phyloP scores from a whole-genome alignment of 2,888 invertebrate species.

The Drosophila anomalata region DNA sequence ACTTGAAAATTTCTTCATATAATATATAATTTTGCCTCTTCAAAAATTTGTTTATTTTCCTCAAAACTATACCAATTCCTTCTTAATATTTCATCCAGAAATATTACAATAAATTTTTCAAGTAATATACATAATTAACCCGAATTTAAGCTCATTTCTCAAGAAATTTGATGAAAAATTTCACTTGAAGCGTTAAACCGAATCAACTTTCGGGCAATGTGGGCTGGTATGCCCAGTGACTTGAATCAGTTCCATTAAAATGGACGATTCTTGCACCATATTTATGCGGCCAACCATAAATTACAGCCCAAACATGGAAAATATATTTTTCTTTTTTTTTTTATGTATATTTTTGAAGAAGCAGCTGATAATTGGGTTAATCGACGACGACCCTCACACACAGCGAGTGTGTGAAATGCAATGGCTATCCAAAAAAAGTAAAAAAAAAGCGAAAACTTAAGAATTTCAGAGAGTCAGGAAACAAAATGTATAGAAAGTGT shows the following conservation, averaged over 20 bases:
- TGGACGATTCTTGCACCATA: not conserved
- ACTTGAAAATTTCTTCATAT: too few species aligned
- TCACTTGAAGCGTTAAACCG: too few species aligned
- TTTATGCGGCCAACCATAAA: slow-evolving; percentile 2
- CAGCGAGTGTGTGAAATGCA: not conserved
- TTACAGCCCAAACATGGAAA: not conserved
- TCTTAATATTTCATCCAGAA: too few species aligned
- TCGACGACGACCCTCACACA: slow-evolving; percentile 25
- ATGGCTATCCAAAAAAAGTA: not conserved
- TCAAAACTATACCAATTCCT: too few species aligned
- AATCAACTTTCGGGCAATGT: not conserved
- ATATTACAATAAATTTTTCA: too few species aligned
- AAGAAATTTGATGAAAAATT: not conserved
- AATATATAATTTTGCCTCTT: too few species aligned
- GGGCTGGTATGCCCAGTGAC: not conserved
- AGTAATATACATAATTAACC: not conserved
- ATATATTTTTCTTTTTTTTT: not conserved
- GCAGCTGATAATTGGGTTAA: slow-evolving; percentile 27
- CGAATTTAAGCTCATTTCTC: not conserved
- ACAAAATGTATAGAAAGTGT: slow-evolving; percentile 11
- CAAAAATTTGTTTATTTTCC: too few species aligned
- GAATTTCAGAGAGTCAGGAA: not conserved
- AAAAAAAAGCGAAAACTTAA: too few species aligned
- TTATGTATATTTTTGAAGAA: not conserved
- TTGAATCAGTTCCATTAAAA: slow-evolving; percentile 3